Evolutionary conservation across 2,888 invertebrate species (phyloP).

Genomic region (Globia sparganii): DNA sequence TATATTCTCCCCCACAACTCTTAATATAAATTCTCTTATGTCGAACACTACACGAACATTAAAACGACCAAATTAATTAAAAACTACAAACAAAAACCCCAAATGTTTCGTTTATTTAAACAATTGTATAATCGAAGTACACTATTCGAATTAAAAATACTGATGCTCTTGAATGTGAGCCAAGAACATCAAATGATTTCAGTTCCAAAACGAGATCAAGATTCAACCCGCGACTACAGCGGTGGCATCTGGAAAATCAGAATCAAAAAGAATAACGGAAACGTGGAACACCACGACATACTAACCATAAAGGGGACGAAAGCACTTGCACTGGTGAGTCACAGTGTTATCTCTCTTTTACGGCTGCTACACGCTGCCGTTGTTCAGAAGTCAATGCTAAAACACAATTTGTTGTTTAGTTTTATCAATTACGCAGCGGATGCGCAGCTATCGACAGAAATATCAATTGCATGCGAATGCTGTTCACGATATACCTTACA

Average conservation of each 20-base stretch:
- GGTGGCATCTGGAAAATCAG: constrained; percentile 79
- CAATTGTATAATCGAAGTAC: constrained; percentile 75
- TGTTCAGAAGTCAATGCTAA: constrained; percentile 72
- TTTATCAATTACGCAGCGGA: constrained; percentile 84
- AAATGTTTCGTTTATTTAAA: constrained; percentile 59
- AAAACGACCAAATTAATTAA: constrained; percentile 40
- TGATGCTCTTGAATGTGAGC: constrained; percentile 81
- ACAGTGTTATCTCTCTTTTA: constrained; percentile 84
- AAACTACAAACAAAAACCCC: constrained; percentile 30
- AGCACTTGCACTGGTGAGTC: constrained; percentile 80
- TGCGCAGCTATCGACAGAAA: constrained; percentile 75
- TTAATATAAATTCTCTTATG: constrained; percentile 34
- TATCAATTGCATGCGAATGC: constrained; percentile 73
- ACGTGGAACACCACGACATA: constrained; percentile 74
- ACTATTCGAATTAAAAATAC: constrained; percentile 80
- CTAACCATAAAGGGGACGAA: constrained; percentile 79
- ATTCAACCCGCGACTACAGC: constrained; percentile 73
- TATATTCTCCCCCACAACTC: constrained; percentile 50
- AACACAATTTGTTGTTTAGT: constrained; percentile 76
- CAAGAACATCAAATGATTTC: constrained; percentile 83
- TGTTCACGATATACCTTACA: constrained; percentile 48
- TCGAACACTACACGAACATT: constrained; percentile 28
- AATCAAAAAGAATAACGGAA: constrained; percentile 83
- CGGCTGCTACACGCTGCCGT: constrained; percentile 75
- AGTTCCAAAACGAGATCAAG: constrained; percentile 79